phyloP scores from a whole-genome alignment of 2,888 invertebrate genomes.

The Hedya salicella region DNA sequence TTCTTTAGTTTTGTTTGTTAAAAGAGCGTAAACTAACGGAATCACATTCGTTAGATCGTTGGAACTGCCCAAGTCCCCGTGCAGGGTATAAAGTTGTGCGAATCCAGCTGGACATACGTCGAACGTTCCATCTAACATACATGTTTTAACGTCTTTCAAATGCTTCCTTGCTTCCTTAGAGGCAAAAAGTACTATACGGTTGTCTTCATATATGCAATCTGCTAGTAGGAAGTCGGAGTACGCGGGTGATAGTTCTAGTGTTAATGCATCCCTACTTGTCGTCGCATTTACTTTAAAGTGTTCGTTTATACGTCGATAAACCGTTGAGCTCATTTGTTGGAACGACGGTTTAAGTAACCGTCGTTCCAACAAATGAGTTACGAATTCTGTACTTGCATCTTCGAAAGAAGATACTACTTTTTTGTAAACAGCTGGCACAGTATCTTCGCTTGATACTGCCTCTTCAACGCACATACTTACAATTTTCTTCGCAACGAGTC shows the following conservation, averaged over 20 bases:
- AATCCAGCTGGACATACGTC: conserved; percentile 13
- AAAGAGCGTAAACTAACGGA: neutral
- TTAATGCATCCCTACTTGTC: too few species aligned
- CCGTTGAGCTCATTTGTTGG: conserved; percentile 28
- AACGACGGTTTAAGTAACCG: too few species aligned
- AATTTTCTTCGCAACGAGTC: too few species aligned
- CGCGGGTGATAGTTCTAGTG: too few species aligned
- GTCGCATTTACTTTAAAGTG: too few species aligned
- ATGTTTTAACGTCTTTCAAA: conserved; percentile 13
- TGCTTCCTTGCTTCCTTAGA: conserved; percentile 3
- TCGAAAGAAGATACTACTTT: too few species aligned
- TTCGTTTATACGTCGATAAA: conserved; percentile 36
- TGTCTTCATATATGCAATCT: conserved; percentile 11
- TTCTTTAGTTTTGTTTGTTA: conserved; percentile 9
- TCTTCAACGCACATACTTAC: too few species aligned
- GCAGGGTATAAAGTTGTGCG: conserved; percentile 19
- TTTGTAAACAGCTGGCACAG: too few species aligned
- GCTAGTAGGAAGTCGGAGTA: neutral
- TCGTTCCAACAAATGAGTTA: too few species aligned
- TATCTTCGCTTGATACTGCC: too few species aligned
- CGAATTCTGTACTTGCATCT: too few species aligned
- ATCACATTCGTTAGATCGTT: conserved; percentile 1
- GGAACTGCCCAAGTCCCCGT: conserved; percentile 23
- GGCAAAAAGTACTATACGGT: conserved; percentile 18
- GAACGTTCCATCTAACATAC: conserved; percentile 18